A percentile compares a stretch with the other conserved stretches of the same genome.
phyloP scores from a whole-genome alignment of 2,888 invertebrate genomes.

The Argynnis bischoffii region DNA sequence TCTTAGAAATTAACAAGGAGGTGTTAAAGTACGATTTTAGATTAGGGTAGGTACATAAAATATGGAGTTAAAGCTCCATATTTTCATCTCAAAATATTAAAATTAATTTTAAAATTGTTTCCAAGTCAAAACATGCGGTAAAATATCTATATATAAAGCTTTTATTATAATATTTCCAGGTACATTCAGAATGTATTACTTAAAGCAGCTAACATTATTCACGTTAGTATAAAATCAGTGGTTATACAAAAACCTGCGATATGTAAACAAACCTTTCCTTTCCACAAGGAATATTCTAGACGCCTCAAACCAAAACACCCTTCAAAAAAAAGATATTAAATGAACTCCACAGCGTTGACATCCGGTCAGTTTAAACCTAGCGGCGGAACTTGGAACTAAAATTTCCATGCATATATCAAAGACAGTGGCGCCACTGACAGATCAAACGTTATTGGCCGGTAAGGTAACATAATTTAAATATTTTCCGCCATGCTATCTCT shows the following conservation, averaged over 20 bases:
- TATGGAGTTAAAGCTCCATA: too few relatives aligned
- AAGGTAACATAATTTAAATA: constrained; percentile 70
- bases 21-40: not conserved
- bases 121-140: too few relatives aligned
- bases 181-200: too few relatives aligned
- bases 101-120: too few relatives aligned
- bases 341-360: constrained; percentile 56
- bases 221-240: not conserved
- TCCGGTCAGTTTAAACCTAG: constrained; percentile 47
- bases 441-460: constrained; percentile 50
- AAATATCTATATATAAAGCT: too few relatives aligned
- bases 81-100: too few relatives aligned
- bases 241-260: constrained; percentile 4
- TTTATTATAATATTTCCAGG: too few relatives aligned
- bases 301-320: constrained; percentile 41
- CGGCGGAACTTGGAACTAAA: constrained; percentile 40
- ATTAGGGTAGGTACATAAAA: too few relatives aligned
- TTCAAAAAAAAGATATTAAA: constrained; percentile 68
- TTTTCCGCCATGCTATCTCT: constrained; percentile 68
- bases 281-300: constrained; percentile 12
- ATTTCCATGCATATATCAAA: constrained; percentile 16
- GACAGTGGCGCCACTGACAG: constrained; percentile 41
- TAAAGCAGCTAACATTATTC: too few relatives aligned
- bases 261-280: constrained; percentile 10
- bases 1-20: too few relatives aligned